Conservation (phyloP, 2,113 vertebrate species). For the Chaenogobius annularis region DNA sequence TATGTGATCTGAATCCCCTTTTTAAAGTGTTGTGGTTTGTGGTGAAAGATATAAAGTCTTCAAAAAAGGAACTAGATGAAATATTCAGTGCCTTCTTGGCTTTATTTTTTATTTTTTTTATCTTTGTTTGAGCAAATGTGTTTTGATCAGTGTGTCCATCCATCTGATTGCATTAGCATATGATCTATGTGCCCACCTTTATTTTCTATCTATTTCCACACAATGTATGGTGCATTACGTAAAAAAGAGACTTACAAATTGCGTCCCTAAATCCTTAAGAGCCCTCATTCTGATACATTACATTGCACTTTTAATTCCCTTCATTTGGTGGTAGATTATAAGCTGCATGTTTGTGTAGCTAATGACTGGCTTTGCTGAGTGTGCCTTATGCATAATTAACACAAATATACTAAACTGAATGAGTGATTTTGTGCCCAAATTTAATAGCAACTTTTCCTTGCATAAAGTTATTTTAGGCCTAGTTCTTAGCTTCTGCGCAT, state of each 20-base stretch:
- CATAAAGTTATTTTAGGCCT: conserved; percentile 16
- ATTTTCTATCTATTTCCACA: background rate
- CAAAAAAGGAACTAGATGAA: background rate
- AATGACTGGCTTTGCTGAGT: conserved; percentile 28
- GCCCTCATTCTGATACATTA: conserved; percentile 12
- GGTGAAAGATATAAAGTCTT: background rate
- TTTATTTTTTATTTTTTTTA: background rate
- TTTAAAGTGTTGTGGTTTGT: background rate
- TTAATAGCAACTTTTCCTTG: conserved; percentile 18
- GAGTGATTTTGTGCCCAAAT: conserved; percentile 10
- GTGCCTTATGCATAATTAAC: conserved; percentile 15
- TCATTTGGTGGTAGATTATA: conserved; percentile 30
- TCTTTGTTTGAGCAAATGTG: background rate
- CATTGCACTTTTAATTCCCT: conserved; percentile 24
- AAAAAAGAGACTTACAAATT: background rate
- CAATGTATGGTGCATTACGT: background rate
- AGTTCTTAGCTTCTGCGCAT: background rate
- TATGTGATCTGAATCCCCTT: background rate
- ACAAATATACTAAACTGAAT: conserved; percentile 15
- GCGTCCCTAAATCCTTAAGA: conserved; percentile 15
- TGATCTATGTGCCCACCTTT: background rate
- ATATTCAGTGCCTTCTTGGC: background rate
- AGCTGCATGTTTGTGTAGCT: conserved; percentile 24
- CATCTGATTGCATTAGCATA: background rate
- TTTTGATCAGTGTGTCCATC: background rate